phyloP scores from a whole-genome alignment of 2,113 vertebrate genomes.

The Campylorhamphus procurvoides region DNA sequence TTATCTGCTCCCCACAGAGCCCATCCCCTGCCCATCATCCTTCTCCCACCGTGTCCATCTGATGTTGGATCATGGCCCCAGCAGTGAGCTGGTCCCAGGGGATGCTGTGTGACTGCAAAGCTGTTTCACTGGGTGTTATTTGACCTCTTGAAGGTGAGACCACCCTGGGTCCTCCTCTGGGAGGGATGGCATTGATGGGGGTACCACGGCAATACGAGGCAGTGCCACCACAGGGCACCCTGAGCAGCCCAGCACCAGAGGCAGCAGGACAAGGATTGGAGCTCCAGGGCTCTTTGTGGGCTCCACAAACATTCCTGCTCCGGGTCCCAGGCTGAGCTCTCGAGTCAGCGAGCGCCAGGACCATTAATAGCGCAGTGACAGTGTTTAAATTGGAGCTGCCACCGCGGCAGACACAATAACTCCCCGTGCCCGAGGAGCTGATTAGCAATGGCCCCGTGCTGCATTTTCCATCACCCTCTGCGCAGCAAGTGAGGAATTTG shows the following conservation, averaged over 20 bases:
- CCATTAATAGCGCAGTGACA: conserved; percentile 40
- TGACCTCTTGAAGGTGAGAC: not conserved
- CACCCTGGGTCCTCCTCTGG: not conserved
- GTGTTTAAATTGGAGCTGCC: conserved; percentile 50
- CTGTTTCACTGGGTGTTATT: not conserved
- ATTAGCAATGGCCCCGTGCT: not conserved
- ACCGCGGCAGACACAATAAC: conserved; percentile 27
- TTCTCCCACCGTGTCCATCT: not conserved
- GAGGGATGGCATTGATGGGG: not conserved
- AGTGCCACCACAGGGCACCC: not conserved
- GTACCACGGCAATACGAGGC: not conserved
- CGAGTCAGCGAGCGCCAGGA: not conserved
- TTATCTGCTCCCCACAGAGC: not conserved
- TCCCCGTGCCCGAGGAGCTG: not conserved
- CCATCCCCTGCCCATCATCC: not conserved
- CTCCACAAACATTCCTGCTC: not conserved
- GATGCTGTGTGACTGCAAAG: not conserved
- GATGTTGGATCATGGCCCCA: not conserved
- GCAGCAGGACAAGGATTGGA: not conserved
- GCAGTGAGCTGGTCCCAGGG: not conserved
- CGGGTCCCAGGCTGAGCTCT: not conserved
- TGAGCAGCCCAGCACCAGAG: no score
- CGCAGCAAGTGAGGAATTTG: not conserved
- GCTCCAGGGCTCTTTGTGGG: not conserved
- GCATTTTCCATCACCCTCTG: not conserved